phyloP scores from a whole-genome alignment of 2,888 invertebrate species.

The Eupithecia abbreviata region DNA sequence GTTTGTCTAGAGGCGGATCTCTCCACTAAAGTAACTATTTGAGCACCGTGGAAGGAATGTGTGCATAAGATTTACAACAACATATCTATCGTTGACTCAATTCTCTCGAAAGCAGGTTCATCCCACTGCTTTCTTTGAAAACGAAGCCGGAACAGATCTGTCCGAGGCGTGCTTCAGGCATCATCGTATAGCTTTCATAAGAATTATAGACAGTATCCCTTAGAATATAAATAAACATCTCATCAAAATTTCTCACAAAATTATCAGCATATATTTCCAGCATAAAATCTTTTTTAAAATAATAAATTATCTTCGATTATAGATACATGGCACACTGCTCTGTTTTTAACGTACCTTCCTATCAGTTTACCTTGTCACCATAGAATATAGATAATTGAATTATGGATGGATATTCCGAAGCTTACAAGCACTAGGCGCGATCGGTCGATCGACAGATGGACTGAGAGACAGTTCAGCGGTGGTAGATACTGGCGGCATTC shows the following conservation, averaged over 20 bases:
- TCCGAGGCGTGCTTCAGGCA: conserved; percentile 41
- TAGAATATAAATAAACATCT: conserved; percentile 81
- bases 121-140: background rate
- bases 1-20: conserved; percentile 34
- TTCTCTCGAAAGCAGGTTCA: background rate
- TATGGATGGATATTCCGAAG: conserved; percentile 82
- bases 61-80: conserved; percentile 74
- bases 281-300: conserved; percentile 75
- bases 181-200: conserved; percentile 66
- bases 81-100: background rate
- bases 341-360: conserved; percentile 76
- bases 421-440: conserved; percentile 72
- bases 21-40: conserved; percentile 71
- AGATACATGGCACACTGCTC: conserved; percentile 82
- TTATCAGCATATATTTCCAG: conserved; percentile 81
- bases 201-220: conserved; percentile 72
- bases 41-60: conserved; percentile 89
- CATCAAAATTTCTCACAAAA: conserved; percentile 78
- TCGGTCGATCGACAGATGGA: conserved; percentile 59
- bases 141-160: conserved; percentile 20
- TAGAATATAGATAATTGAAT: conserved; percentile 78
- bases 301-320: conserved; percentile 77
- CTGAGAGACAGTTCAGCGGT: conserved; percentile 53
- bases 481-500: conserved; percentile 60
- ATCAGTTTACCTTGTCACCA: conserved; percentile 82